These are phyloP conservation scores for Eledona agricola DNA, from an alignment of 2,888 invertebrate species.

Conservation along the genomic window DNA sequence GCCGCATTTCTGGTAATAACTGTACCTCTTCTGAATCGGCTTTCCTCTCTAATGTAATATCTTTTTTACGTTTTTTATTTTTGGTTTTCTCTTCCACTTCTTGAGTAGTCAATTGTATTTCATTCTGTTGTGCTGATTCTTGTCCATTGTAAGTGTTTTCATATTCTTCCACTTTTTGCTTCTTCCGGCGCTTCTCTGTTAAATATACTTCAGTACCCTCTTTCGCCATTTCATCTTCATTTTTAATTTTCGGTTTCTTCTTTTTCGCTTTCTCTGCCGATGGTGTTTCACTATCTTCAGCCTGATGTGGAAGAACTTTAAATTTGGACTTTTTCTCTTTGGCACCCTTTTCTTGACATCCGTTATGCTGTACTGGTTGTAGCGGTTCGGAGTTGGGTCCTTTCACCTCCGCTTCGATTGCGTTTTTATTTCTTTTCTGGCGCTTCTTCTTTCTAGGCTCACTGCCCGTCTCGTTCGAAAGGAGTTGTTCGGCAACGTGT, in stretches of 20 bases:
- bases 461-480: constrained; percentile 1
- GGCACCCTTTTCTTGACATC: constrained; percentile 4
- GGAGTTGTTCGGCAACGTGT: constrained; percentile 12
- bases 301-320: too few relatives aligned
- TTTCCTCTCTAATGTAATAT: too few relatives aligned
- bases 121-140: too few relatives aligned
- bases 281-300: neutral
- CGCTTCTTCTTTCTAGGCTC: constrained; percentile 2
- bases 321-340: constrained; percentile 2
- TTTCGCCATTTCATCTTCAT: neutral
- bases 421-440: constrained; percentile 1
- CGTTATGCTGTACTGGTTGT: neutral
- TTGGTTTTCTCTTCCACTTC: too few relatives aligned
- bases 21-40: neutral
- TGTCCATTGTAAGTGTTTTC: too few relatives aligned
- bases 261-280: constrained; percentile 1
- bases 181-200: too few relatives aligned
- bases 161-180: too few relatives aligned
- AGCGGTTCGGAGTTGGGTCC: neutral
- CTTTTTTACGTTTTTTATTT: too few relatives aligned
- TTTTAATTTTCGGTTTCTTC: constrained; percentile 5
- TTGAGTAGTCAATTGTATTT: too few relatives aligned
- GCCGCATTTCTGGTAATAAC: too few relatives aligned
- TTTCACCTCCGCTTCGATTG: neutral
- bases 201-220: too few relatives aligned